Conservation (phyloP, 2,888 invertebrate genomes). For the Drosophila nr. fundita region DNA sequence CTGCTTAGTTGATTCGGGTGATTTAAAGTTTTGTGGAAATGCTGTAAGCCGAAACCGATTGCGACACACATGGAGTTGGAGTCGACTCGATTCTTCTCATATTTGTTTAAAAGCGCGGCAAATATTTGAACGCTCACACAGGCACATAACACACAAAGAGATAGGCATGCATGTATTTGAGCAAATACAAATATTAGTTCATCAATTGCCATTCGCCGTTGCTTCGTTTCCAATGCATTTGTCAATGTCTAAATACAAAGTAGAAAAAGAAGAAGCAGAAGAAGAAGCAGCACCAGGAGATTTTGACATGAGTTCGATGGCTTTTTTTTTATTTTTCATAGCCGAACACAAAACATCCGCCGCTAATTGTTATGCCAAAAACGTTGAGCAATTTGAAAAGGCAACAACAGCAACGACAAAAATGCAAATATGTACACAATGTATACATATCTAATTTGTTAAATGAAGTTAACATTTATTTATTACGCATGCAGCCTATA, state of each 20-base stretch:
- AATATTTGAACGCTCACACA: slow-evolving; percentile 63
- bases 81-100: slow-evolving; percentile 36
- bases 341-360: slow-evolving; percentile 36
- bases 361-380: slow-evolving; percentile 72
- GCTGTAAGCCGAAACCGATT: slow-evolving; percentile 57
- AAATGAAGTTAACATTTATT: slow-evolving; percentile 47
- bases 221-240: slow-evolving; percentile 55
- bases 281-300: slow-evolving; percentile 4
- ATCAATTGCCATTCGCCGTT: slow-evolving; percentile 40
- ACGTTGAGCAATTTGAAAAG: slow-evolving; percentile 56
- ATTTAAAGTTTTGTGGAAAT: slow-evolving; percentile 53
- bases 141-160: slow-evolving; percentile 1
- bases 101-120: slow-evolving; percentile 66
- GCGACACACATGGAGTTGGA: slow-evolving; percentile 38
- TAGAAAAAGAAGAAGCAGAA: slow-evolving; percentile 8
- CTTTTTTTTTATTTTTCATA: slow-evolving; percentile 13
- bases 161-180: background rate
- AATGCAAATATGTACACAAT: slow-evolving; percentile 9
- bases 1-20: slow-evolving; percentile 15
- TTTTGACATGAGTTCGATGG: slow-evolving; percentile 31
- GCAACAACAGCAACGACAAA: slow-evolving; percentile 15
- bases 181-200: slow-evolving; percentile 38
- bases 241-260: slow-evolving; percentile 51
- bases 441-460: slow-evolving; percentile 31
- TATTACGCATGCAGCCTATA: slow-evolving; percentile 52